phyloP scores from a whole-genome alignment of 2,113 vertebrate species.

The Apodemus speciosus region DNA sequence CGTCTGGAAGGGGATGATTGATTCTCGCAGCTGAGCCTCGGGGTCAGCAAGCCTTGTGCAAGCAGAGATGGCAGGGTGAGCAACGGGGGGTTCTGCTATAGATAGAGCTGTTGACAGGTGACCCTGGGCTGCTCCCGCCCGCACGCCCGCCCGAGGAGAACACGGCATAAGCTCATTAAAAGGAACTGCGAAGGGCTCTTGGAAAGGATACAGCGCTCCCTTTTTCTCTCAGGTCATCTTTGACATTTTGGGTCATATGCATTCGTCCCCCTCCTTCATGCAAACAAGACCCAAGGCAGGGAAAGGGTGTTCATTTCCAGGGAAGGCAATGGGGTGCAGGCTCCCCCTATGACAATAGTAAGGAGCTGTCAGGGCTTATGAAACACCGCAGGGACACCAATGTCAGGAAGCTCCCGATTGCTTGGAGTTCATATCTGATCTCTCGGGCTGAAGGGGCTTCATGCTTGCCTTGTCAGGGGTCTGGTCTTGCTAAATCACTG shows the following conservation, averaged over 20 bases:
- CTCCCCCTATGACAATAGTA: conserved; percentile 40
- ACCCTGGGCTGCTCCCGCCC: conserved; percentile 84
- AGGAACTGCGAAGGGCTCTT: conserved; percentile 61
- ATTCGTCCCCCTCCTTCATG: neutral
- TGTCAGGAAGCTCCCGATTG: conserved; percentile 49
- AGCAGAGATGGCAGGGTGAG: conserved; percentile 81
- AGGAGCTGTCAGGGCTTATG: conserved; percentile 65
- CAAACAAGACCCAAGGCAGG: neutral
- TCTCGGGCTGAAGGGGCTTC: neutral
- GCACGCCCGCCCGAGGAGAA: conserved; percentile 80
- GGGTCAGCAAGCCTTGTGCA: conserved; percentile 82
- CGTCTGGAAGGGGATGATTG: conserved; percentile 87
- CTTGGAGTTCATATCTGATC: conserved; percentile 27
- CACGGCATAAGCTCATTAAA: conserved; percentile 80
- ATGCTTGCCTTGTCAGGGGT: neutral
- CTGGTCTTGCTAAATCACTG: neutral
- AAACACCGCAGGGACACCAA: conserved; percentile 62
- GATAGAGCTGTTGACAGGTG: conserved; percentile 89
- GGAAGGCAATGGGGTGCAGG: neutral
- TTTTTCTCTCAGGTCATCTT: conserved; percentile 19
- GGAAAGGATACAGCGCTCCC: neutral
- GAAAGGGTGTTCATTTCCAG: conserved; percentile 37
- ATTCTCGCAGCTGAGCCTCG: conserved; percentile 87
- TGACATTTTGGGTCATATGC: neutral
- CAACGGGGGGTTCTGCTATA: conserved; percentile 85